phyloP scores from a whole-genome alignment of 2,113 vertebrate genomes.

The Trochalopteron elliotii region DNA sequence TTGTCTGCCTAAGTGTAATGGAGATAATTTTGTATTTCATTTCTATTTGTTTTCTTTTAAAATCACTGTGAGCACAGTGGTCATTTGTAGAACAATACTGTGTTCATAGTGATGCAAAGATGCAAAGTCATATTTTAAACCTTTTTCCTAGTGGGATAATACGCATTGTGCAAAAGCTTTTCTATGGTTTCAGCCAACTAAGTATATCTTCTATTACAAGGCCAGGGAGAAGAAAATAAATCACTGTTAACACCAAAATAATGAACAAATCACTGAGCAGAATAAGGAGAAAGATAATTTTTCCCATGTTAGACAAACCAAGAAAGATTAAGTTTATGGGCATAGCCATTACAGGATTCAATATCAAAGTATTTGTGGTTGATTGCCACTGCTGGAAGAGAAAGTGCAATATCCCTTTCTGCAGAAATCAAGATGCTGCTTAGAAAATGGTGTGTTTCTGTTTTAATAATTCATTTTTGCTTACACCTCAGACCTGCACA shows the following conservation, averaged over 20 bases:
- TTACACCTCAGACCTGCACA: neutral
- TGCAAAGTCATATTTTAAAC: neutral
- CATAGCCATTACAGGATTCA: neutral
- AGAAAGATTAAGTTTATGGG: neutral
- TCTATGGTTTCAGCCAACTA: neutral
- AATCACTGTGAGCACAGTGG: neutral
- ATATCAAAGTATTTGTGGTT: neutral
- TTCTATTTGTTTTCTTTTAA: slow-evolving; percentile 4
- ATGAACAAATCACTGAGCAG: neutral
- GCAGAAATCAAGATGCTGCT: neutral
- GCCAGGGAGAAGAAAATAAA: neutral
- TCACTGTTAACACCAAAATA: neutral
- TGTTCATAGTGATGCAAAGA: neutral
- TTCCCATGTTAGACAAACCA: neutral
- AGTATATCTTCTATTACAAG: neutral
- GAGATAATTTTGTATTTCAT: neutral
- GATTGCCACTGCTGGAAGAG: neutral
- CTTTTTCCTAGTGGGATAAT: neutral
- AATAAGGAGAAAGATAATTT: neutral
- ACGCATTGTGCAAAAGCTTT: neutral
- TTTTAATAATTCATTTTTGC: neutral
- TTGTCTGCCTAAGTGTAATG: neutral
- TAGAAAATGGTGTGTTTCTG: neutral
- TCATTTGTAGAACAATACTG: neutral
- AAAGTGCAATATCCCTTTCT: neutral